These are phyloP conservation scores for Ptycholaimellus sp. DNA, from an alignment of 2,888 invertebrate species.

Conservation along the genomic window DNA sequence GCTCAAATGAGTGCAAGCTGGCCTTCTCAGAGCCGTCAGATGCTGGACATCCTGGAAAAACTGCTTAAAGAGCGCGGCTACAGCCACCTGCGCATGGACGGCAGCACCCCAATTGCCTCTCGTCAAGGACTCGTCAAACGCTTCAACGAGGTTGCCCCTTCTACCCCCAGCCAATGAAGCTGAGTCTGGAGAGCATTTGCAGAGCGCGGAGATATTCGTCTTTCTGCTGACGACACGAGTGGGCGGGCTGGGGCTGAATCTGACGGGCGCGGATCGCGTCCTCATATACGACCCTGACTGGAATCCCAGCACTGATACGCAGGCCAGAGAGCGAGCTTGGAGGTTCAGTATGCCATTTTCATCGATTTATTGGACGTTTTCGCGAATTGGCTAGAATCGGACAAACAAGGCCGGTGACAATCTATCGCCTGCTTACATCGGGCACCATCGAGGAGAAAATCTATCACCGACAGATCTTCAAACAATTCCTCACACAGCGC, in stretches of 20 bases:
- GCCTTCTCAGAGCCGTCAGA: constrained; percentile 56
- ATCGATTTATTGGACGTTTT: too few species aligned
- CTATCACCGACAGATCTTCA: constrained; percentile 81
- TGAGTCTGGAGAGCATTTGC: constrained; percentile 7
- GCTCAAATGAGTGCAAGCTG: too few species aligned
- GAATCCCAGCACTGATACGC: constrained; percentile 64
- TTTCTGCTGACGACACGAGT: constrained; percentile 75
- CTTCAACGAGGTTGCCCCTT: constrained; percentile 44
- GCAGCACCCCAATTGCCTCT: constrained; percentile 49
- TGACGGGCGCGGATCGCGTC: constrained; percentile 69
- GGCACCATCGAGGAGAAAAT: constrained; percentile 90
- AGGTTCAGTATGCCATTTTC: too few species aligned
- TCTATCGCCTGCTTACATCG: constrained; percentile 57
- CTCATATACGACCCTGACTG: constrained; percentile 87
- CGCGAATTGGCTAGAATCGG: too few species aligned
- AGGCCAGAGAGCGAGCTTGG: constrained; percentile 58
- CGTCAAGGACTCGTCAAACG: constrained; percentile 53
- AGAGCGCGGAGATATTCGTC: constrained; percentile 49
- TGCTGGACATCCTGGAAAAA: constrained; percentile 56
- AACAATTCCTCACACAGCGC: constrained; percentile 66
- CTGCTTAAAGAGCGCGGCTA: constrained; percentile 41
- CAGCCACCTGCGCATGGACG: constrained; percentile 64
- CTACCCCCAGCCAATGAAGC: neutral
- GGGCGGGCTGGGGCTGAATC: constrained; percentile 71
- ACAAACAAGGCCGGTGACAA: constrained; percentile 40